phyloP scores from a whole-genome alignment of 2,888 invertebrate species.

The Diloba caeruleocephala region DNA sequence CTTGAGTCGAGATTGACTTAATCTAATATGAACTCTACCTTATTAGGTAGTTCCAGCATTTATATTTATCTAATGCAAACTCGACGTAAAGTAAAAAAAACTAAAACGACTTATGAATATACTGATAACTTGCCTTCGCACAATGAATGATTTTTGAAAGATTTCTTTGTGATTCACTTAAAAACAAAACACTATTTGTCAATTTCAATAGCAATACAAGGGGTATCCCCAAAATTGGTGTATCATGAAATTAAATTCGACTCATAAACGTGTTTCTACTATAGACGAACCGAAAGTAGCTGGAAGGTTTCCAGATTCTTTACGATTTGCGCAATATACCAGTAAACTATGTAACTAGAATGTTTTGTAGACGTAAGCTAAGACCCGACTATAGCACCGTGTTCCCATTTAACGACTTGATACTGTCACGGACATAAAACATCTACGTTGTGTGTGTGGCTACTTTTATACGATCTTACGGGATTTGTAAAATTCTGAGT shows the following conservation, averaged over 20 bases:
- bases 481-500: too few relatives aligned
- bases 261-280: conserved; percentile 48
- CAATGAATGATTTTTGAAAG: too few relatives aligned
- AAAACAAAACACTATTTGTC: too few relatives aligned
- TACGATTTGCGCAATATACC: conserved; percentile 54
- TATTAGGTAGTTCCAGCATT: too few relatives aligned
- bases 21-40: too few relatives aligned
- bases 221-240: conserved; percentile 14
- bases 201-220: too few relatives aligned
- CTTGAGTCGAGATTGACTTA: too few relatives aligned
- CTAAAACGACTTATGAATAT: too few relatives aligned
- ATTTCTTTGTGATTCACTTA: too few relatives aligned
- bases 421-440: conserved; percentile 45
- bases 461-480: background rate
- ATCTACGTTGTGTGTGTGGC: conserved; percentile 10
- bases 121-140: too few relatives aligned
- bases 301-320: conserved; percentile 69
- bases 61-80: too few relatives aligned
- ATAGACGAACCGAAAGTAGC: conserved; percentile 41
- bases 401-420: conserved; percentile 43
- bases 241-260: conserved; percentile 44
- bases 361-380: conserved; percentile 38
- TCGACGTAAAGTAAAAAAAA: too few relatives aligned
- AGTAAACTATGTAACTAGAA: conserved; percentile 29
- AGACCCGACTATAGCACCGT: conserved; percentile 19